A percentile compares a stretch with the other conserved stretches of the same genome.
phyloP scores from a whole-genome alignment of 2,888 invertebrate genomes.

The Oithona nana region DNA sequence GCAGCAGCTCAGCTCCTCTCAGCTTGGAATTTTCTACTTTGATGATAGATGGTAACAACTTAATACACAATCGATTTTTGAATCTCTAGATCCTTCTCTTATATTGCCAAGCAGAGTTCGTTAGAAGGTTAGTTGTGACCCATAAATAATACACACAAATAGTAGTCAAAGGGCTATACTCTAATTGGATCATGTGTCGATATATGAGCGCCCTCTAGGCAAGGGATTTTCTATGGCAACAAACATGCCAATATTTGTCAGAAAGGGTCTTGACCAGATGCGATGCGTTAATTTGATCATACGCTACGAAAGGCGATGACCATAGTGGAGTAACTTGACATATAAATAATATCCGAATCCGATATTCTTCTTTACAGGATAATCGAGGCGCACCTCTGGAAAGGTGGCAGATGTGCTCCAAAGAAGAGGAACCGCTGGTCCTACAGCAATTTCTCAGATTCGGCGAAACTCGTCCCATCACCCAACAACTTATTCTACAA shows the following conservation, averaged over 20 bases:
- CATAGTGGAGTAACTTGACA: neutral
- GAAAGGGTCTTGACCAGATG: neutral
- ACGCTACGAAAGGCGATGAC: neutral
- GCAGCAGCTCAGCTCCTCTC: too few species aligned
- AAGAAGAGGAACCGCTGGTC: constrained; percentile 74
- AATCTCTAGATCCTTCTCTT: too few species aligned
- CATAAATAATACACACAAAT: too few species aligned
- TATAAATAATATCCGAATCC: neutral
- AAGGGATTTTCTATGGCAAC: neutral
- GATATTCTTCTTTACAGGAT: constrained; percentile 45
- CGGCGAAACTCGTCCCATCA: constrained; percentile 66
- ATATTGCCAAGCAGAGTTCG: too few species aligned
- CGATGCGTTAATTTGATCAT: neutral
- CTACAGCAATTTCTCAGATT: constrained; percentile 77
- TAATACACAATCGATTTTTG: too few species aligned
- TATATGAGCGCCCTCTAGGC: neutral
- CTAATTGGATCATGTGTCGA: neutral
- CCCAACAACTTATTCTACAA: constrained; percentile 38
- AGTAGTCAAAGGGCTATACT: too few species aligned
- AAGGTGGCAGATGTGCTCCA: constrained; percentile 68
- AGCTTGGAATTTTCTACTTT: too few species aligned
- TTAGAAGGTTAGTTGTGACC: too few species aligned
- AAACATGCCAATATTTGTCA: neutral
- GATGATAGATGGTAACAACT: too few species aligned
- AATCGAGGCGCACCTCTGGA: constrained; percentile 60